Evolutionary conservation across 2,113 vertebrate genomes (phyloP).

Genomic region (Spilogale gracilis): DNA sequence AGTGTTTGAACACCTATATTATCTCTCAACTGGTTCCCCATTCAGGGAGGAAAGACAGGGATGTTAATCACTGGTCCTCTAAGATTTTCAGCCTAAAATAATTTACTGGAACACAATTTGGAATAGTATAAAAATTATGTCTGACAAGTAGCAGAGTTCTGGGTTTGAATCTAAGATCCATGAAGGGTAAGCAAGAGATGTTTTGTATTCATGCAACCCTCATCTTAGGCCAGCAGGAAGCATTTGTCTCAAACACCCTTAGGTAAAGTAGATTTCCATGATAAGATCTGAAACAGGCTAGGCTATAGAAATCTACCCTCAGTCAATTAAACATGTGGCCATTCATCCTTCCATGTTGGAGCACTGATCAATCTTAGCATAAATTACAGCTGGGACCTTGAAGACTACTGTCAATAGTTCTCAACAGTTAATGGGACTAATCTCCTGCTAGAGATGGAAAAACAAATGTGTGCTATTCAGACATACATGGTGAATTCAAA

Average conservation of each 20-base stretch:
- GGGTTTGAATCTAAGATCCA: neutral
- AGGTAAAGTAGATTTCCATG: neutral
- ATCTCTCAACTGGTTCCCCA: neutral
- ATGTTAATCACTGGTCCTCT: neutral
- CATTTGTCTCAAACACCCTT: accelerated
- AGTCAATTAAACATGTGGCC: neutral
- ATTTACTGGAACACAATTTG: neutral
- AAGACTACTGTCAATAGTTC: neutral
- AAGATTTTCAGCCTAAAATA: neutral
- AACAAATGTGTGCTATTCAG: neutral
- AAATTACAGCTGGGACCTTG: neutral
- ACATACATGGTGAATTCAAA: neutral
- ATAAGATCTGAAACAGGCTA: neutral
- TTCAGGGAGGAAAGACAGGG: neutral
- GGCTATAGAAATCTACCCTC: neutral
- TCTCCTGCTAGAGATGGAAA: neutral
- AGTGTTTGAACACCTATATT: neutral
- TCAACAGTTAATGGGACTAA: conserved; percentile 14
- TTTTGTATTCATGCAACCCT: accelerated
- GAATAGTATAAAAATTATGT: neutral
- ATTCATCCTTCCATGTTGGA: neutral
- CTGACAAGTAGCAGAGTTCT: neutral
- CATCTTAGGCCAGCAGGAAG: accelerated
- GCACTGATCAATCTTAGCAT: neutral
- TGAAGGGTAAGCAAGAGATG: neutral